These are phyloP conservation scores for Falco peregrinus DNA, from an alignment of 2,797 vertebrate genomes.

Conservation along the genomic window DNA sequence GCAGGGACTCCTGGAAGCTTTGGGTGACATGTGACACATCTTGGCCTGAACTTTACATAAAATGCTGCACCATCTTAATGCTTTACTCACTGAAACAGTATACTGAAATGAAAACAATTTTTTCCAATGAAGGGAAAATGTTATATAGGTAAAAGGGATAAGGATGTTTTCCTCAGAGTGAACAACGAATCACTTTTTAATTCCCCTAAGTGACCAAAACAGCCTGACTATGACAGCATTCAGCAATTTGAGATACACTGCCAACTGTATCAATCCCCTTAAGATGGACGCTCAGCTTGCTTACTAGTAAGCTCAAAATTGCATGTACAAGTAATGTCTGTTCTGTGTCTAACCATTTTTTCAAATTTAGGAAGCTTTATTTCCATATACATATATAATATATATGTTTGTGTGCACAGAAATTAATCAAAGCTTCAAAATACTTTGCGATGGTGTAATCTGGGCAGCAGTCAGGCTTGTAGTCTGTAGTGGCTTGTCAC, in stretches of 20 bases:
- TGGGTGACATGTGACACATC: not conserved
- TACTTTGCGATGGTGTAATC: not conserved
- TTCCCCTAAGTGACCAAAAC: not conserved
- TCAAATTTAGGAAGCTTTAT: not conserved
- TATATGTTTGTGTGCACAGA: not conserved
- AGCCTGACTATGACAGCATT: not conserved
- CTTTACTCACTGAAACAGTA: not conserved
- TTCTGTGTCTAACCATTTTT: not conserved
- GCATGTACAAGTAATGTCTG: not conserved
- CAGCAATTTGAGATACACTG: not conserved
- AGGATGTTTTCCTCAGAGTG: not conserved
- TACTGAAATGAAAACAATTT: not conserved
- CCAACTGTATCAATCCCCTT: not conserved
- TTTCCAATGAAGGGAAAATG: not conserved
- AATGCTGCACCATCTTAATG: not conserved
- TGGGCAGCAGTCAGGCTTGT: not conserved
- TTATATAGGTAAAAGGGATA: not conserved
- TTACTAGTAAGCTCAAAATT: not conserved
- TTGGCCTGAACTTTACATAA: not conserved
- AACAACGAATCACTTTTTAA: not conserved
- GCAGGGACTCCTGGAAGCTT: not conserved
- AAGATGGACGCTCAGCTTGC: fast-evolving
- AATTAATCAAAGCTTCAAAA: not conserved
- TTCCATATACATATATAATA: not conserved
- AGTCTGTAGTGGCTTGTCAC: not conserved